Base-by-base conservation (phyloP, 2,113 vertebrate genomes). In the Hiodon alosoides region DNA sequence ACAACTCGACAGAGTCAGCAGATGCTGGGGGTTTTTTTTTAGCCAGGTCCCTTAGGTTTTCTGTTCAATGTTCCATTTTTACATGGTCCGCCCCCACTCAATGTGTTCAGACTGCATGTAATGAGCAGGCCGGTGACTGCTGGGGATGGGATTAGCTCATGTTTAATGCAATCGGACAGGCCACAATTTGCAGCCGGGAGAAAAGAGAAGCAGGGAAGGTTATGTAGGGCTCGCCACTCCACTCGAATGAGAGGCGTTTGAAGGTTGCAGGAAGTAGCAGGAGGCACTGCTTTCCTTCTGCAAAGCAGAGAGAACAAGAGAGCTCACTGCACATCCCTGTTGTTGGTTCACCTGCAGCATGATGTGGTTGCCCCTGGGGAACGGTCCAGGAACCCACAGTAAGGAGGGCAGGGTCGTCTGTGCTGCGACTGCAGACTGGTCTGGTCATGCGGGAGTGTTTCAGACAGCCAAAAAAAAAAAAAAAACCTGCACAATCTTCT, bases 81-180 rank as follows among this genome's bases (percentile, higher is more conserved):
- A 59, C 17, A 14, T 46, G 11, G 31, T 17, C 47, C 13, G 11
- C 52, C 69, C 31, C 54, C 3, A 54, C 31, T 31, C 8, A 8
- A 58, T 58, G 69, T 57, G 57, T 57, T 47, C 54, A 14, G 46
- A 11, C 69, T 46, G 9, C 9, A 46, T 71, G 54, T 17, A 57
- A 17, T 31, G 2, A 71, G 69, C 17, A n/a, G 61, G 11, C 61
- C 7, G 14, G 61, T 16, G 31, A 54, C 69, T 54, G 16, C 69
- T 16, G 7, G 69, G 17, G 17, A 71, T 57, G 31, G 58, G 55
- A 50, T 10, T 4, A 14, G 53, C 16, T 71, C 69, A 71, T 13
- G 61, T 64, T 46, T 71, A 71, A 58, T 71, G 69, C 53, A 8
- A 8, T 47, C 51, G 16, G 69, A 58, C 31, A 58, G 69, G 69